Evolutionary conservation across 37 sponge, comb jelly and placozoan genomes (phyloP), one percentile per base, ranked within the genome.

Genomic region (Spongilla lacustris): DNA sequence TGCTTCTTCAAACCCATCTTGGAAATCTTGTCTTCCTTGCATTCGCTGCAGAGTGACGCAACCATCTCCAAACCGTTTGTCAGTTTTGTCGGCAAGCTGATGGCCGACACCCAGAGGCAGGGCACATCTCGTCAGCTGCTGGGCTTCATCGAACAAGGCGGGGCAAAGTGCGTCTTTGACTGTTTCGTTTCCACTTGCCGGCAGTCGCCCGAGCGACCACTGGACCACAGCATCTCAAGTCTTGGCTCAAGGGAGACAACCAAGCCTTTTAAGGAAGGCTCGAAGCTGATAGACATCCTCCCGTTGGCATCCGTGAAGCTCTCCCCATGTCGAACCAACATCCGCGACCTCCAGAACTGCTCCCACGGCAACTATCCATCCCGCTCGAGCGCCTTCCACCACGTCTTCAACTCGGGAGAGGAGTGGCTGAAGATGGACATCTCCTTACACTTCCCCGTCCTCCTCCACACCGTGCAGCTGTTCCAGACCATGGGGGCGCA

Each of bases 1-100:
- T 84, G 77, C 36, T 90, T 84, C 71, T 80, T 75, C 38, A 76
- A 74, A 13, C 90, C 85, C 9, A 74, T 90, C 24, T 81, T 84
- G 12, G 49, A 66, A 1, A 70, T 81, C 30, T 26, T 90, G 0
- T 38, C 37, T 41, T 36, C 80, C 24, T 30, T 68, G 19, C 67
- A 67, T 1, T 23, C 24, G 35, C 24, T 4, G 6, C 76, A 75
- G 8, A 79, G 78, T 4, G 77, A 77, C 4, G 29, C 37, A 0
- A 66, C 36, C 10, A 3, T 80, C 68, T 89, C 89, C 25, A 78
- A 67, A 71, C 36, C 71, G 24, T 79, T 89, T 80, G 75, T 83
- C 30, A n/a, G 25, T 30, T 73, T 89, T 29, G n/a, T 89, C 35
- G 46, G 67, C 0, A 8, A 74, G 12, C 36, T 73, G 22, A 73